These are phyloP conservation scores for Aphaenogaster rudis DNA, from an alignment of 1,140 invertebrate species.

Conservation along the genomic window DNA sequence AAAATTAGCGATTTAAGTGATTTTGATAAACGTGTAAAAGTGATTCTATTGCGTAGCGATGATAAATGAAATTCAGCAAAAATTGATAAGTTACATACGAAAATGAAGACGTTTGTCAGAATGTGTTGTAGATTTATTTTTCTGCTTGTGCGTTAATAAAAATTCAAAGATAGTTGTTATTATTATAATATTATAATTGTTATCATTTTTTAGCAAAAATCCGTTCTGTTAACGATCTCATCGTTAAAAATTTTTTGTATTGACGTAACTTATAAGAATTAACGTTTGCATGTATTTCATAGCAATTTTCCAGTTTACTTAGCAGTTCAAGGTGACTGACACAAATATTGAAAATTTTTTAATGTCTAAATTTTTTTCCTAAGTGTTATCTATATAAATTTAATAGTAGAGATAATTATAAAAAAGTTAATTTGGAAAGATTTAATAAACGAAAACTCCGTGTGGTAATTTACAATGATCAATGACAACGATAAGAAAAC, in stretches of 20 bases:
- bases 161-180: background rate
- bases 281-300: background rate
- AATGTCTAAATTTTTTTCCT: background rate
- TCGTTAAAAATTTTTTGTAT: background rate
- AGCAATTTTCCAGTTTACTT: background rate
- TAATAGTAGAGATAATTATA: background rate
- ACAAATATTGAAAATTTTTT: background rate
- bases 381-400: background rate
- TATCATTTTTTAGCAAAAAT: background rate
- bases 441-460: background rate
- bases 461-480: too few relatives aligned
- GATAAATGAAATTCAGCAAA: background rate
- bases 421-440: background rate
- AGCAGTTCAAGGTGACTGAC: background rate
- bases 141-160: background rate
- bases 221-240: background rate
- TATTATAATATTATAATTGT: background rate
- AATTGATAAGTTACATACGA: background rate
- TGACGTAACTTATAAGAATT: too few relatives aligned
- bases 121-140: background rate
- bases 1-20: background rate
- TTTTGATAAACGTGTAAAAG: background rate
- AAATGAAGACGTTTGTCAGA: background rate
- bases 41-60: background rate
- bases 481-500: too few relatives aligned